phyloP scores from a whole-genome alignment of 37 sponge, comb jelly and placozoan genomes.

The Spongia lamella region DNA sequence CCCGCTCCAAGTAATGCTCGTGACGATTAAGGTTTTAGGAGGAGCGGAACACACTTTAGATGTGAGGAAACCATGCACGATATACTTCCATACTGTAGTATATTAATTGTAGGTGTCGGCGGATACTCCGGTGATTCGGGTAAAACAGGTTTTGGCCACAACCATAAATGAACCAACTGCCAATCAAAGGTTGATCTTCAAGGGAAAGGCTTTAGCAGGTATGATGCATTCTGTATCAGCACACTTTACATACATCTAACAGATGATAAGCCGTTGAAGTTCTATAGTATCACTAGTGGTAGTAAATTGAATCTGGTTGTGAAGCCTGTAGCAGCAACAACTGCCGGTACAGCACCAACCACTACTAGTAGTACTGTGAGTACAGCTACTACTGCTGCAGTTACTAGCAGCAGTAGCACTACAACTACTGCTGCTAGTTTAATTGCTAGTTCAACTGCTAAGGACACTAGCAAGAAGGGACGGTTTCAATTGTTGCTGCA shows the following conservation, averaged over 20 bases:
- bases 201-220: slow-evolving; percentile 45
- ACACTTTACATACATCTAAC: neutral
- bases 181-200: slow-evolving; percentile 15
- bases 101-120: neutral
- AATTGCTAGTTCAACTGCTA: neutral
- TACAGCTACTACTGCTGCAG: neutral
- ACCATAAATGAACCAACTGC: neutral
- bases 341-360: neutral
- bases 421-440: too few relatives aligned
- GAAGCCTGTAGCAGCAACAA: neutral
- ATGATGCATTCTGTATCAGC: neutral
- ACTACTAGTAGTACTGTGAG: neutral
- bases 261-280: slow-evolving; percentile 5
- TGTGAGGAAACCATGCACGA: neutral
- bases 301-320: slow-evolving; percentile 13
- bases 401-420: too few relatives aligned
- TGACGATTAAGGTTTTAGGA: slow-evolving; percentile 6
- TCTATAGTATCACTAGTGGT: slow-evolving; percentile 9
- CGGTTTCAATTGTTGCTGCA: slow-evolving; percentile 6
- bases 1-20: neutral
- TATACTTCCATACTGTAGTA: neutral
- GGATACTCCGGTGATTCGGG: slow-evolving; percentile 1
- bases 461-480: neutral
- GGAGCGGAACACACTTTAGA: slow-evolving; percentile 9
- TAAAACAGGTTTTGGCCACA: slow-evolving; percentile 22